Percentiles rank a stretch among this genome's conserved stretches.
These are phyloP conservation scores for Drosophila ficusphila DNA, from an alignment of 1,140 invertebrate species.

Conservation along the genomic window DNA sequence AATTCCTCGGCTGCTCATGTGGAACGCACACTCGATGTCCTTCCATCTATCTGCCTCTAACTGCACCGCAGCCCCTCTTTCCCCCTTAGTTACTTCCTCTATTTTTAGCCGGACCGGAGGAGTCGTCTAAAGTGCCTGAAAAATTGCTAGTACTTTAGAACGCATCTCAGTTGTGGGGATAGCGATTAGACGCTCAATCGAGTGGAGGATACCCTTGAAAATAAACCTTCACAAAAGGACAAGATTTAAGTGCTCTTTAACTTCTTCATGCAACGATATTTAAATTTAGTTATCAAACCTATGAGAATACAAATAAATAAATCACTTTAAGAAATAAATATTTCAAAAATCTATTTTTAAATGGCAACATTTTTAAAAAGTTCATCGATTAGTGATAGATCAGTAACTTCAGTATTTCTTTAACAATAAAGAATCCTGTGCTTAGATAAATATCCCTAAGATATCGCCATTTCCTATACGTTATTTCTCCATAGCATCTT, in stretches of 20 bases:
- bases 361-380: no score
- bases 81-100: conserved; percentile 1
- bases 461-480: background rate
- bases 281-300: no score
- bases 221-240: no score
- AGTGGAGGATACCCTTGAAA: conserved; percentile 11
- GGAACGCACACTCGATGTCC: conserved; percentile 29
- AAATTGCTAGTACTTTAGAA: conserved; percentile 67
- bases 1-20: conserved; percentile 61
- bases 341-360: no score
- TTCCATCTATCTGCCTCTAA: background rate
- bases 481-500: conserved; percentile 5
- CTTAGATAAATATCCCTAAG: background rate
- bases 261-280: no score
- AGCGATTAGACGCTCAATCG: background rate
- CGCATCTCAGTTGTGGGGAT: conserved; percentile 21
- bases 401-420: no score
- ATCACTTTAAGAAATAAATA: no score
- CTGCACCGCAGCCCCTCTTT: background rate
- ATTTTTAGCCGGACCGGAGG: conserved; percentile 45
- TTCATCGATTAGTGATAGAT: no score
- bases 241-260: no score
- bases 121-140: conserved; percentile 69
- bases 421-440: background rate
- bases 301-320: no score